phyloP scores from a whole-genome alignment of 2,797 vertebrate genomes.

The Amphiprion clarkii region DNA sequence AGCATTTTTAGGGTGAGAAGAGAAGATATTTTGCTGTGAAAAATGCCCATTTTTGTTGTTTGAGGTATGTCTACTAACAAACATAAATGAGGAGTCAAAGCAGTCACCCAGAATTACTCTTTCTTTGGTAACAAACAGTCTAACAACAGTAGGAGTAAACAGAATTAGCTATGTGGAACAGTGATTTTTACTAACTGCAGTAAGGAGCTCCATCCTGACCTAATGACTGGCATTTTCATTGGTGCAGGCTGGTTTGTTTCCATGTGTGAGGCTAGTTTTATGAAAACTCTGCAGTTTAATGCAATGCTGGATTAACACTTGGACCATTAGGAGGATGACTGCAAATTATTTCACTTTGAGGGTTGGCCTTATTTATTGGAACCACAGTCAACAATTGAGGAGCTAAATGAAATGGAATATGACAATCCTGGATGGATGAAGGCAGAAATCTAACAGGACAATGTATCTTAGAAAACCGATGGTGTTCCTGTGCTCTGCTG shows the following conservation, averaged over 20 bases:
- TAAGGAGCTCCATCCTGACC: not conserved
- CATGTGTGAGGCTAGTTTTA: not conserved
- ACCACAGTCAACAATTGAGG: slow-evolving; percentile 4
- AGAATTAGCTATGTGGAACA: slow-evolving; percentile 3
- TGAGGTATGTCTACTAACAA: no score
- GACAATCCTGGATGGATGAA: not conserved
- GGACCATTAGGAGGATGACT: slow-evolving; percentile 1
- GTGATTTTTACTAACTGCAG: not conserved
- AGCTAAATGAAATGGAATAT: slow-evolving; percentile 1
- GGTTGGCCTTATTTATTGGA: not conserved
- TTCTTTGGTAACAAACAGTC: no score
- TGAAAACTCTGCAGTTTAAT: slow-evolving; percentile 10
- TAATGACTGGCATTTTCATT: not conserved
- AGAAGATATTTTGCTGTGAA: no score
- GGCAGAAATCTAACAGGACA: not conserved
- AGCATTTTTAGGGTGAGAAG: no score
- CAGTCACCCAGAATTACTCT: no score
- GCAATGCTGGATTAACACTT: slow-evolving; percentile 1
- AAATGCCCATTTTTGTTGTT: no score
- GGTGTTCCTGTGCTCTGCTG: slow-evolving; percentile 1
- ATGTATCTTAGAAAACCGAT: not conserved
- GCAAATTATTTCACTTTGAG: slow-evolving; percentile 10
- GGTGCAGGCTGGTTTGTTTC: slow-evolving; percentile 6
- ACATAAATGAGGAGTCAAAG: no score
- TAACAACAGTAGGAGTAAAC: not conserved